Evolutionary conservation across 2,888 invertebrate species (phyloP).

Genomic region (Caenorhabditis drosophilae): DNA sequence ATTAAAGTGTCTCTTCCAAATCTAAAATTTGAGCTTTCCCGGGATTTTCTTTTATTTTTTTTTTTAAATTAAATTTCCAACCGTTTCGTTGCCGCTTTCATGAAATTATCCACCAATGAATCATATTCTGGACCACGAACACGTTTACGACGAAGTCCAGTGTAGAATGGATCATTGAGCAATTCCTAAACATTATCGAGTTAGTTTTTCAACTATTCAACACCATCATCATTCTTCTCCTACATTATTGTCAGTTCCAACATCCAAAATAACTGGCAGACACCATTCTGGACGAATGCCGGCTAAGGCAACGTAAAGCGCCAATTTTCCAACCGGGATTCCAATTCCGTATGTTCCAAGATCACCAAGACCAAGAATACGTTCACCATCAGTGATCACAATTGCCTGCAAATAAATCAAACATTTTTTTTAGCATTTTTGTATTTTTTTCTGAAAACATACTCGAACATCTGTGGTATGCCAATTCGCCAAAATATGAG

Average conservation of each 20-base stretch:
- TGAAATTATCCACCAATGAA: constrained; percentile 94
- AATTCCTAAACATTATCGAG: constrained; percentile 76
- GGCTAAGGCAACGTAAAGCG: constrained; percentile 94
- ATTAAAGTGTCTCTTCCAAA: constrained; percentile 73
- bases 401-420: constrained; percentile 76
- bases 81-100: constrained; percentile 73
- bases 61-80: constrained; percentile 3
- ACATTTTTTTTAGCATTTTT: no score
- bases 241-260: constrained; percentile 67
- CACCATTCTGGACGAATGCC: constrained; percentile 92
- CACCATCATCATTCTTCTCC: not conserved
- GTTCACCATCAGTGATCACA: constrained; percentile 96
- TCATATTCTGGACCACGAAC: constrained; percentile 85
- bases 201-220: no score
- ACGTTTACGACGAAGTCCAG: constrained; percentile 86
- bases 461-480: constrained; percentile 74
- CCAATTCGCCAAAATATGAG: constrained; percentile 92
- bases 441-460: no score
- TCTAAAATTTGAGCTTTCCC: constrained; percentile 67
- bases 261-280: constrained; percentile 90
- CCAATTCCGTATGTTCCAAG: constrained; percentile 88
- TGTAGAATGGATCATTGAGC: constrained; percentile 90
- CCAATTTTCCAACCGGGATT: constrained; percentile 94
- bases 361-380: constrained; percentile 95
- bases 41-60: not conserved